Conservation (phyloP, 2,113 vertebrate species). For the Carlito syrichta region DNA sequence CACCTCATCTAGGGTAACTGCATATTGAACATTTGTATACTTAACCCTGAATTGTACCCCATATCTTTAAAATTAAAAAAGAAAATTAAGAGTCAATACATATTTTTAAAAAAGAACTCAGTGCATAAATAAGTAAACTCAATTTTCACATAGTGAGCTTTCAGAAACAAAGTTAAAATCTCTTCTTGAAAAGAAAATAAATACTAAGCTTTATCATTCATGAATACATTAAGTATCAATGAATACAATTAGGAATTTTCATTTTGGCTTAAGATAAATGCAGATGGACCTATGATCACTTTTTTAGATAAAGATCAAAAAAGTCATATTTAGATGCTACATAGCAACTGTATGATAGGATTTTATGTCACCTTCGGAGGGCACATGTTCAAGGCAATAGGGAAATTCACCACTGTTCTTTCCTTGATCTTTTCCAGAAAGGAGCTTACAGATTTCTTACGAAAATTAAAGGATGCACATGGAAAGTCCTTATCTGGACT, state of each 20-base stretch:
- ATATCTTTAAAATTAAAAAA: too few relatives aligned
- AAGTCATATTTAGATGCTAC: neutral
- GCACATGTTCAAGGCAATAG: neutral
- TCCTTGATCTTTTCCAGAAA: constrained; percentile 63
- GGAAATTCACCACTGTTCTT: neutral
- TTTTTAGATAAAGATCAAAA: constrained; percentile 18
- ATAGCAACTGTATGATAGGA: neutral
- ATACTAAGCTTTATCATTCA: neutral
- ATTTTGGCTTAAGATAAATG: constrained; percentile 39
- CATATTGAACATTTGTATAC: too few relatives aligned
- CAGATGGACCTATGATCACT: neutral
- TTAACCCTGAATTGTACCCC: too few relatives aligned
- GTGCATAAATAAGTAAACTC: neutral
- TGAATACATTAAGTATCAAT: neutral
- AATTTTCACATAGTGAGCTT: neutral
- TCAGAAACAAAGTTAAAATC: neutral
- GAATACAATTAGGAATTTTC: constrained; percentile 9
- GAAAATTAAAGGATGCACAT: constrained; percentile 66
- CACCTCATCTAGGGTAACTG: too few relatives aligned
- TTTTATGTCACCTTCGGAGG: neutral
- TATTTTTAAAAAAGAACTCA: too few relatives aligned
- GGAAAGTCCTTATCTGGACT: constrained; percentile 68
- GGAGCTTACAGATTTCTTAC: constrained; percentile 70
- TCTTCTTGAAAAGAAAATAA: constrained; percentile 24
- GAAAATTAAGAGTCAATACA: too few relatives aligned